Conservation (phyloP, 2,113 vertebrate genomes). For the Macrotis lagotis region DNA sequence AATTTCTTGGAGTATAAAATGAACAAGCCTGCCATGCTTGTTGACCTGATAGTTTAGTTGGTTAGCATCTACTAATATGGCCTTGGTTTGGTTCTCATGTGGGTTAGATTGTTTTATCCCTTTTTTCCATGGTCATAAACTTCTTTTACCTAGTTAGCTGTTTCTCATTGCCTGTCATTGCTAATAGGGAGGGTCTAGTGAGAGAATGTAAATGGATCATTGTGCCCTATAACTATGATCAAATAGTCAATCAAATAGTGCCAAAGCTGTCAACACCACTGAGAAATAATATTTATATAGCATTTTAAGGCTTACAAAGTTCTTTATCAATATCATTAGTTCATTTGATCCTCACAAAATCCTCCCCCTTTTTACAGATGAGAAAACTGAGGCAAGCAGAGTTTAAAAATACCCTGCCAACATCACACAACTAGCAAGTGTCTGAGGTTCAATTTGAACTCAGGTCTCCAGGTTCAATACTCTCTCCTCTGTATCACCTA, state of each 20-base stretch:
- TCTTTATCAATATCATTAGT: not conserved
- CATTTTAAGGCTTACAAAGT: not conserved
- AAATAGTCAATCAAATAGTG: no score
- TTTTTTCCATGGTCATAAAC: not conserved
- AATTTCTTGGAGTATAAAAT: not conserved
- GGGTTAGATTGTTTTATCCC: not conserved
- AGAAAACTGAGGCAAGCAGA: no score
- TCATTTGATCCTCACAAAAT: not conserved
- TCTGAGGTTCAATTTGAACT: not conserved
- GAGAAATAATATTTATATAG: not conserved
- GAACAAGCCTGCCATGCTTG: not conserved
- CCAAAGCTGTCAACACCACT: not conserved
- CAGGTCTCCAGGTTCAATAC: not conserved
- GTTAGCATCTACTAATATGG: not conserved
- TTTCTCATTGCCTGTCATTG: not conserved
- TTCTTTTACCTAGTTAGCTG: not conserved
- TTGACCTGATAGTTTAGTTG: not conserved
- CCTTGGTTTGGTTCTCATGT: not conserved
- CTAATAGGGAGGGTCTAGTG: not conserved
- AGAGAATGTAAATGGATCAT: not conserved
- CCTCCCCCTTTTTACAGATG: no score
- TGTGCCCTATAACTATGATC: no score
- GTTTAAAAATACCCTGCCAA: not conserved
- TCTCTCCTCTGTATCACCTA: not conserved
- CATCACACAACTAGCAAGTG: not conserved